A percentile compares a stretch with the other conserved stretches of the same genome.
These are phyloP conservation scores for Ornithoptera priamus DNA, from an alignment of 2,888 invertebrate species.

Conservation along the genomic window DNA sequence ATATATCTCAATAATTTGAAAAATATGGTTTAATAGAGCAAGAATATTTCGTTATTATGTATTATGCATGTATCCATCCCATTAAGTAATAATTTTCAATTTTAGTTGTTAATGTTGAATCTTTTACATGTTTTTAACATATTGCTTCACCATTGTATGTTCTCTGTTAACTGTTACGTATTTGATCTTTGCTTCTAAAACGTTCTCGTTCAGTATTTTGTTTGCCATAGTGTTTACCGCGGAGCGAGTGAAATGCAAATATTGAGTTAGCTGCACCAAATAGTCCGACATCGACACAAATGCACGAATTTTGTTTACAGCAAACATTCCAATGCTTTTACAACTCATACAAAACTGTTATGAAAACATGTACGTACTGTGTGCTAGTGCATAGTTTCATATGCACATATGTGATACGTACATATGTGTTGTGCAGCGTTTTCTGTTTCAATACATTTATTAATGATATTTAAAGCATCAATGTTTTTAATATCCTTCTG, in stretches of 20 bases:
- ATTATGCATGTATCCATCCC: too few relatives aligned
- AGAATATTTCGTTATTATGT: too few relatives aligned
- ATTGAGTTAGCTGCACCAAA: slow-evolving; percentile 19
- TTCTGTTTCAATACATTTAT: neutral
- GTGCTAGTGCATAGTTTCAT: neutral
- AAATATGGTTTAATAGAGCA: too few relatives aligned
- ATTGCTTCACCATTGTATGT: neutral
- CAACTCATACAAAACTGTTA: neutral
- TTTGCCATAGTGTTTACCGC: slow-evolving; percentile 10
- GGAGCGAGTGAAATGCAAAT: slow-evolving; percentile 10
- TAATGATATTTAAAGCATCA: too few relatives aligned
- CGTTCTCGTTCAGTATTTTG: neutral
- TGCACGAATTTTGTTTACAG: slow-evolving; percentile 13
- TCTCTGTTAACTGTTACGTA: neutral
- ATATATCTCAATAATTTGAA: too few relatives aligned
- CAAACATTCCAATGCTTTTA: slow-evolving; percentile 17
- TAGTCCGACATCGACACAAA: slow-evolving; percentile 11
- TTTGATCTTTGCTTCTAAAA: neutral
- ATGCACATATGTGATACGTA: neutral
- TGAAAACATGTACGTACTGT: neutral
- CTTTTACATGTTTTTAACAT: neutral
- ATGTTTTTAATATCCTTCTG: too few relatives aligned
- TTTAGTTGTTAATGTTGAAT: too few relatives aligned
- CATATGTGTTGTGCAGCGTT: neutral
- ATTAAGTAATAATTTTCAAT: too few relatives aligned